Evolutionary conservation across 64 coral and sea anemone species (phyloP), one percentile per base, ranked within the genome.

Genomic region (Acropora tenuis): DNA sequence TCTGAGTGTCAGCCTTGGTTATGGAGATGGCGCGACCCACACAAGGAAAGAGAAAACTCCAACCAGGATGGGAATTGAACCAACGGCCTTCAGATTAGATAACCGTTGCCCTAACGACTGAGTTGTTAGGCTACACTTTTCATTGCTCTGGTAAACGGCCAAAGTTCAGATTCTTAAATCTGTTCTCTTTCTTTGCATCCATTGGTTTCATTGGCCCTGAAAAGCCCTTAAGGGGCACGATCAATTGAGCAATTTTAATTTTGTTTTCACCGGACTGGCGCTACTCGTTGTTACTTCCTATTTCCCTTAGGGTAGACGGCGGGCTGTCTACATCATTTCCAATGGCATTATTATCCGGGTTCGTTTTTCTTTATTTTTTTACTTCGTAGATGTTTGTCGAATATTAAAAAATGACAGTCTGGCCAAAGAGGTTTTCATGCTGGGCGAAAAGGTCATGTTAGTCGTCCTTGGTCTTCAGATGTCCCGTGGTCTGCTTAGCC

Each of bases 401-500:
- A 30, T 30, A 76, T 76, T 76, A 76, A 45, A 76, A 76, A 30
- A 76, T 6, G 74, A 76, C 19, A 76, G 74, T 30, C 74, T 76
- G 41, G 74, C 74, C 74, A 76, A 76, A 76, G 74, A 76, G 74
- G 74, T 76, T 76, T 76, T 76, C 41, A 76, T 76, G 74, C 74
- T 76, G 74, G 74, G 74, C 74, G 74, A 76, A 76, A 76, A 76
- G 74, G 74, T 76, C 74, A 76, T 76, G 74, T 76, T 76, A 76
- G 74, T 76, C 74, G 74, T 76, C 41, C 74, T 76, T 76, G 74
- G 74, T 76, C 74, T 76, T 76, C 74, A 76, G 74, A 76, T 76
- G 74, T 76, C 41, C 74, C 74, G 74, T 76, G 74, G 74, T 76
- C 74, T 76, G 74, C 74, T 46, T 44, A 76, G 74, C 74, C 74